These are phyloP conservation scores for Gadus macrocephalus DNA, from an alignment of 2,113 vertebrate species.

Conservation along the genomic window DNA sequence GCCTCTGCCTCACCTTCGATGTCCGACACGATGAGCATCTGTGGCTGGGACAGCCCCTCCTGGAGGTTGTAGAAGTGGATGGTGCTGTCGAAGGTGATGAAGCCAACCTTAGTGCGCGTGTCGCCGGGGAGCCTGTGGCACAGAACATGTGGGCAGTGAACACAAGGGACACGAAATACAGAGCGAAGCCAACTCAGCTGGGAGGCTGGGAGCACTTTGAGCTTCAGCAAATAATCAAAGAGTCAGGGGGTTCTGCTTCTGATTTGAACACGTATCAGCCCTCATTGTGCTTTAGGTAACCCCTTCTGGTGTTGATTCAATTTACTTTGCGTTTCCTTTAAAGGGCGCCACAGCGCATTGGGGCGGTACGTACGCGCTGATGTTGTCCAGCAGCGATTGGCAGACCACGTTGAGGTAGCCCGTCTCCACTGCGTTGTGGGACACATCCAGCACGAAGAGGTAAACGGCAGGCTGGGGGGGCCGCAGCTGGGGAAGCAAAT, in stretches of 20 bases:
- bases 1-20: slow-evolving; percentile 83
- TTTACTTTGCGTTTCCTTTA: not conserved
- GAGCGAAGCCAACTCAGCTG: too few relatives aligned
- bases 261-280: too few relatives aligned
- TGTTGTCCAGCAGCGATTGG: slow-evolving; percentile 89
- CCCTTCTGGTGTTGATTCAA: too few relatives aligned
- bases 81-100: slow-evolving; percentile 97
- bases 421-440: slow-evolving; percentile 93
- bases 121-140: slow-evolving; percentile 88
- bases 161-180: not conserved
- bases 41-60: slow-evolving; percentile 94
- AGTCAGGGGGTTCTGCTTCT: too few relatives aligned
- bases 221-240: too few relatives aligned
- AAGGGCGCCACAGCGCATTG: not conserved
- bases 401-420: slow-evolving; percentile 92
- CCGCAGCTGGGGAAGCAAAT: slow-evolving; percentile 73
- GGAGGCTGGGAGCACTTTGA: too few relatives aligned
- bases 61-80: slow-evolving; percentile 98
- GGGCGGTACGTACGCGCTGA: slow-evolving; percentile 81
- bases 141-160: not conserved
- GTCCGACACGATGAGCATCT: slow-evolving; percentile 97
- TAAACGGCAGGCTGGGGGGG: slow-evolving; percentile 96
- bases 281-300: too few relatives aligned
- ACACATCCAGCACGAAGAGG: slow-evolving; percentile 93
- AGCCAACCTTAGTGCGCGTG: slow-evolving; percentile 93